Evolutionary conservation across 2,797 vertebrate genomes (phyloP).

Genomic region (Hippoglossus hippoglossus): DNA sequence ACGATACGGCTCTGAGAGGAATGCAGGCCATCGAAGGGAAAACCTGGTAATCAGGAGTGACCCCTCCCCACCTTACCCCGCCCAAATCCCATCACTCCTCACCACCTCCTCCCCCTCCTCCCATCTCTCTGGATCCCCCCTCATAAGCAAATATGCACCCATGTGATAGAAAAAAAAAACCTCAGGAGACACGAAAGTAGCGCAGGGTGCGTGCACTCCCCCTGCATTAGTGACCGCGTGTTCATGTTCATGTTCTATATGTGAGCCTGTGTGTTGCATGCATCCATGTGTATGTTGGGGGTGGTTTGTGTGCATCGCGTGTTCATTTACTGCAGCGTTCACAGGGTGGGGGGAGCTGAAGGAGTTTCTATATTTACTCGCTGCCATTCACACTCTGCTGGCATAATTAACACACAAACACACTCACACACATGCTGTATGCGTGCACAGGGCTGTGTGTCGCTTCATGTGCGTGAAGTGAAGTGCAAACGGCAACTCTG

Average conservation of each 20-base stretch:
- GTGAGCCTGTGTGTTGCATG: conserved; percentile 58
- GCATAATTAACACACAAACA: conserved; percentile 72
- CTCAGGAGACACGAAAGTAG: conserved; percentile 61
- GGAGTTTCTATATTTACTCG: conserved; percentile 78
- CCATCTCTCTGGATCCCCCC: conserved; percentile 31
- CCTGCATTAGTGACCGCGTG: conserved; percentile 61
- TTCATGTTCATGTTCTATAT: conserved; percentile 53
- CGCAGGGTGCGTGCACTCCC: conserved; percentile 54
- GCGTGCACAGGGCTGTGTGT: conserved; percentile 10
- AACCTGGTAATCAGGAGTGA: conserved; percentile 65
- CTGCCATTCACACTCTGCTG: conserved; percentile 65
- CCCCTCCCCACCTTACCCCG: conserved; percentile 38
- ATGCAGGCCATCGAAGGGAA: conserved; percentile 65
- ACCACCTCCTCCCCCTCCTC: conserved; percentile 6
- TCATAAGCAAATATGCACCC: conserved; percentile 69
- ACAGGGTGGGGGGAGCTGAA: conserved; percentile 38
- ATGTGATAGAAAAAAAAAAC: conserved; percentile 61
- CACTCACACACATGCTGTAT: conserved; percentile 46
- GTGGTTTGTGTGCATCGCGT: conserved; percentile 63
- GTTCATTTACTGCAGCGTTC: conserved; percentile 63
- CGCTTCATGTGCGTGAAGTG: conserved; percentile 3
- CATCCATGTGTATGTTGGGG: conserved; percentile 66
- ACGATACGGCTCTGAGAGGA: conserved; percentile 57
- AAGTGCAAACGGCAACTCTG: neutral
- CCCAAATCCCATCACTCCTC: conserved; percentile 54